phyloP scores from a whole-genome alignment of 2,888 invertebrate species.

The Lissonota sp. region DNA sequence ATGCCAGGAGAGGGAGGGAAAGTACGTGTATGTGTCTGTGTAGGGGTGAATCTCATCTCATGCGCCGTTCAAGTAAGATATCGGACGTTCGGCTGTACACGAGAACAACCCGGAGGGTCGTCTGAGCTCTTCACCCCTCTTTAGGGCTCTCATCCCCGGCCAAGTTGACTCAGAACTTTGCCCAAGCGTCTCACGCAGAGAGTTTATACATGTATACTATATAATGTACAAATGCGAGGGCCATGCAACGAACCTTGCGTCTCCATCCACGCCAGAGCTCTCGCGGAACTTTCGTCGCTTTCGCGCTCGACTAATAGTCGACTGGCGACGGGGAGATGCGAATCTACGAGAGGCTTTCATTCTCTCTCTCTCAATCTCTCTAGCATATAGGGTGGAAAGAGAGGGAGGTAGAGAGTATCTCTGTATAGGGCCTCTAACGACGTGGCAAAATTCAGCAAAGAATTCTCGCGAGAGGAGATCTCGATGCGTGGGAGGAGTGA shows the following conservation, averaged over 20 bases:
- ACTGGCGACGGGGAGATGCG: not conserved
- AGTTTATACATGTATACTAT: slow-evolving; percentile 3
- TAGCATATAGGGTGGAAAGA: too few species aligned
- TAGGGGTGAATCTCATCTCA: slow-evolving; percentile 21
- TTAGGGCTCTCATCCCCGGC: slow-evolving; percentile 28
- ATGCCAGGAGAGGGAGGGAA: slow-evolving; percentile 40
- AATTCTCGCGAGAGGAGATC: slow-evolving; percentile 18
- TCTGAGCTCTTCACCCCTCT: slow-evolving; percentile 34
- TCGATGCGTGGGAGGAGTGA: not conserved
- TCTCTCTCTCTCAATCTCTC: slow-evolving; percentile 10
- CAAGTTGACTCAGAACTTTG: slow-evolving; percentile 45
- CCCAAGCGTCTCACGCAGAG: slow-evolving; percentile 26
- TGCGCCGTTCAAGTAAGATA: slow-evolving; percentile 43
- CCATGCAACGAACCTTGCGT: slow-evolving; percentile 14
- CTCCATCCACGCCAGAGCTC: slow-evolving; percentile 27
- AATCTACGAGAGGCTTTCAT: slow-evolving; percentile 5
- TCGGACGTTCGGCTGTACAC: slow-evolving; percentile 42
- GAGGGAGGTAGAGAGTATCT: too few species aligned
- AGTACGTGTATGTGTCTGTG: slow-evolving; percentile 8
- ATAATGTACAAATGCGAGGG: slow-evolving; percentile 13
- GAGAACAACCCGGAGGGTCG: slow-evolving; percentile 36
- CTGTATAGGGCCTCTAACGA: slow-evolving; percentile 9
- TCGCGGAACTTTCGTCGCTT: slow-evolving; percentile 41
- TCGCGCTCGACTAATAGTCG: slow-evolving; percentile 34
- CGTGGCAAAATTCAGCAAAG: slow-evolving; percentile 39